Evolutionary conservation across 2,888 invertebrate species (phyloP).

Genomic region (Pyrrhia umbra): DNA sequence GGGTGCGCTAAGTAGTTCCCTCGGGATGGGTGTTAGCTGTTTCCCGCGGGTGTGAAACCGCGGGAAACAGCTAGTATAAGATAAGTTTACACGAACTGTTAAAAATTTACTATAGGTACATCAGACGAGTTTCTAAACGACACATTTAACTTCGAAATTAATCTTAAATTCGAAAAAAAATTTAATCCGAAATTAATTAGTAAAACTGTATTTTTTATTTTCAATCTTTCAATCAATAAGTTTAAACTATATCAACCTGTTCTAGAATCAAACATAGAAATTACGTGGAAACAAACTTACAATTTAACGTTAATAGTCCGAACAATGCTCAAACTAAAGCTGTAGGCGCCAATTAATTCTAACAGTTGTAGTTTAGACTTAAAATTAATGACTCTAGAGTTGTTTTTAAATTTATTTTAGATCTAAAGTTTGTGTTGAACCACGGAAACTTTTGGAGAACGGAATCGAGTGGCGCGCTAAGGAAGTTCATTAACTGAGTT

Average conservation of each 20-base stretch:
- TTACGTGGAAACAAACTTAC: neutral
- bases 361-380: conserved; percentile 54
- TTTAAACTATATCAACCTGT: neutral
- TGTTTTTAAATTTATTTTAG: conserved; percentile 63
- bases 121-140: too few relatives aligned
- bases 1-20: too few relatives aligned
- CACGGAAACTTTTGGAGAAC: conserved; percentile 37
- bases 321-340: conserved; percentile 34
- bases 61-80: too few relatives aligned
- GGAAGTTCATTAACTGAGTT: conserved; percentile 34
- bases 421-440: conserved; percentile 50
- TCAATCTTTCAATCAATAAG: neutral
- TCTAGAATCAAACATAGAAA: neutral
- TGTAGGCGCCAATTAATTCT: conserved; percentile 46
- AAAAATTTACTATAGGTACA: too few relatives aligned
- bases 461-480: conserved; percentile 14
- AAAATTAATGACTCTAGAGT: conserved; percentile 44
- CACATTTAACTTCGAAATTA: too few relatives aligned
- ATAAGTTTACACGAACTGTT: too few relatives aligned
- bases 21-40: too few relatives aligned
- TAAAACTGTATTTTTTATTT: too few relatives aligned
- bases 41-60: too few relatives aligned
- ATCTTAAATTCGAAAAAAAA: too few relatives aligned
- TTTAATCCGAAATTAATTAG: too few relatives aligned
- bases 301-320: conserved; percentile 24